Conservation (phyloP, 2,113 vertebrate genomes). For the Lasiurus cinereus region DNA sequence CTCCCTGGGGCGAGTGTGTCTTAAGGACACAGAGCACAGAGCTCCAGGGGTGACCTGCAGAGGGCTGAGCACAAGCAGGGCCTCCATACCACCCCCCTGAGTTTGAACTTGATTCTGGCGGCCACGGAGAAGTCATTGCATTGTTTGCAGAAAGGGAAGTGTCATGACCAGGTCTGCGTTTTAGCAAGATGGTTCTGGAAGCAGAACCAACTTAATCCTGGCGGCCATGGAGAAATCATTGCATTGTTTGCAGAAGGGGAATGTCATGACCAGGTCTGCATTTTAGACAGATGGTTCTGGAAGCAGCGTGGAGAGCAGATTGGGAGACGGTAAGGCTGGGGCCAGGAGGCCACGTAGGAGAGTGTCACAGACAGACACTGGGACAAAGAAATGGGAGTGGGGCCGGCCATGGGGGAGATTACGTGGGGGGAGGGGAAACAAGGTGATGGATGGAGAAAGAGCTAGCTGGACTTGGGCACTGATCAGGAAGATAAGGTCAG, state of each 20-base stretch:
- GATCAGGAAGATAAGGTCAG: not conserved
- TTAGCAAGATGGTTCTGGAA: constrained; percentile 16
- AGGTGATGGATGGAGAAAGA: not conserved
- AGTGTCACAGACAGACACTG: not conserved
- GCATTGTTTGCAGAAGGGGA: not conserved
- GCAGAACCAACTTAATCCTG: not conserved
- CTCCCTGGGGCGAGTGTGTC: not conserved
- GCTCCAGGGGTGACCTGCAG: not conserved
- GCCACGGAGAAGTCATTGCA: not conserved
- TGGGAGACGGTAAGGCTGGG: not conserved
- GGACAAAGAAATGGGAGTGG: not conserved
- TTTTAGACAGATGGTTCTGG: constrained; percentile 18
- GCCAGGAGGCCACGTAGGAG: not conserved
- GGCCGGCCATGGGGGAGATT: not conserved
- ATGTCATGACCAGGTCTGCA: not conserved
- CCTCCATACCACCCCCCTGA: not conserved
- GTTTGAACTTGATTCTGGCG: not conserved
- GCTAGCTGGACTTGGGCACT: not conserved
- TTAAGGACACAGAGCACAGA: not conserved
- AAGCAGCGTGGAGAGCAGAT: not conserved
- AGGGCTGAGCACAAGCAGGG: not conserved
- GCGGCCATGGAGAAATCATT: not conserved
- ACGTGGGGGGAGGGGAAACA: rapidly evolving
- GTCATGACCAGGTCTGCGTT: not conserved
- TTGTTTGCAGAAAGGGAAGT: not conserved